phyloP scores from a whole-genome alignment of 2,113 vertebrate species.

The Corythornis vintsioides region DNA sequence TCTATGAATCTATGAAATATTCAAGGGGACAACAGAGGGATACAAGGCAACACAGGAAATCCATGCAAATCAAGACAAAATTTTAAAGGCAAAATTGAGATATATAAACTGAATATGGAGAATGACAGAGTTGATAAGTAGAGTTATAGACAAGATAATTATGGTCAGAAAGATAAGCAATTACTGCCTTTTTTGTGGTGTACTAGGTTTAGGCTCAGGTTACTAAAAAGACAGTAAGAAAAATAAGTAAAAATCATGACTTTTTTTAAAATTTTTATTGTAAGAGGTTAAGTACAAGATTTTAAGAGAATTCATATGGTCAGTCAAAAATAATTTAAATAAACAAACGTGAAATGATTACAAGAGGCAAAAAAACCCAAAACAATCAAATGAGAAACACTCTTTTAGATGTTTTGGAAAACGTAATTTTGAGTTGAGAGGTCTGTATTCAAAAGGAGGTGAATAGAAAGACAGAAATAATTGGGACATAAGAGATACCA shows the following conservation, averaged over 20 bases:
- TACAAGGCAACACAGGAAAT: background rate
- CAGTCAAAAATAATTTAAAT: too few species aligned
- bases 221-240: background rate
- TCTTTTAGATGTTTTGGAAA: background rate
- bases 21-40: background rate
- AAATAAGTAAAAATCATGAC: background rate
- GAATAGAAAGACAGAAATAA: background rate
- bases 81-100: background rate
- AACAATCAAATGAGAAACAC: background rate
- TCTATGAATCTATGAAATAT: too few species aligned
- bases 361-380: background rate
- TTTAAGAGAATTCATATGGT: background rate
- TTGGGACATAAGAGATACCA: background rate
- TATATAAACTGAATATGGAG: background rate
- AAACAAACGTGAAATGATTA: background rate
- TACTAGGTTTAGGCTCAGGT: rapidly evolving
- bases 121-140: background rate
- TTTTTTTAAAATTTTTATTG: background rate
- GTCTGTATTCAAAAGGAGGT: background rate
- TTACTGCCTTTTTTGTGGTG: background rate
- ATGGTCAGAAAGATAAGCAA: background rate
- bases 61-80: background rate
- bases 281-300: background rate
- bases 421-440: rapidly evolving
- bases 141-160: background rate